These are phyloP conservation scores for Mizuhopecten yessoensis DNA, from an alignment of 1,140 invertebrate species.

Conservation along the genomic window DNA sequence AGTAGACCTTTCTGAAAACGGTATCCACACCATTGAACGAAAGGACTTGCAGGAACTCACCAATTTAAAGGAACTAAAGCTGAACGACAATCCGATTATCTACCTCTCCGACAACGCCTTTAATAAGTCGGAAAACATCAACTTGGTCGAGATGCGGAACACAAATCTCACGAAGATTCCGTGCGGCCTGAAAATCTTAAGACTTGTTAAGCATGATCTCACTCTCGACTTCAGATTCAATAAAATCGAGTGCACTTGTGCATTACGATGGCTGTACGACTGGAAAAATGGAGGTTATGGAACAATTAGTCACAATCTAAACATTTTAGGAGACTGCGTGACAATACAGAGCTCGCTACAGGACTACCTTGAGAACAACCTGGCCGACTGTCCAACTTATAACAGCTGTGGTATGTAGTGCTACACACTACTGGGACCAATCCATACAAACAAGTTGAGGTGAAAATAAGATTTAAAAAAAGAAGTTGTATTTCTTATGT, in stretches of 20 bases:
- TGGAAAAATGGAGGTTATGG: background rate
- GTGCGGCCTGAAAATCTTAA: conserved; percentile 49
- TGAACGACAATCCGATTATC: conserved; percentile 60
- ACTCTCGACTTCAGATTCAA: conserved; percentile 50
- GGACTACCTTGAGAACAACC: conserved; percentile 36
- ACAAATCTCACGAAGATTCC: conserved; percentile 45
- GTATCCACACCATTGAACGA: conserved; percentile 56
- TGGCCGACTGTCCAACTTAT: background rate
- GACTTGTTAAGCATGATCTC: background rate
- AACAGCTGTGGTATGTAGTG: too few relatives aligned
- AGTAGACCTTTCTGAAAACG: conserved; percentile 58
- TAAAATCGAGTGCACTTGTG: conserved; percentile 58
- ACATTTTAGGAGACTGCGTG: conserved; percentile 51
- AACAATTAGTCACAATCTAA: background rate
- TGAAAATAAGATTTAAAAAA: too few relatives aligned
- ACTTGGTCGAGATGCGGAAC: conserved; percentile 48
- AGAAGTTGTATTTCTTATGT: too few relatives aligned
- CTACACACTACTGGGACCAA: too few relatives aligned
- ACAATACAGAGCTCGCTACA: conserved; percentile 44
- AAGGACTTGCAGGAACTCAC: conserved; percentile 49
- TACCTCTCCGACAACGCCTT: conserved; percentile 60
- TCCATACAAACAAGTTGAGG: too few relatives aligned
- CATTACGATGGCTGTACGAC: conserved; percentile 52
- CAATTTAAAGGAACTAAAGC: conserved; percentile 45
- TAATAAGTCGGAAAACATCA: conserved; percentile 36